Percentiles rank a stretch among this genome's conserved stretches.
Conservation (phyloP, 2,113 vertebrate genomes). For the Paraplagusia blochii region DNA sequence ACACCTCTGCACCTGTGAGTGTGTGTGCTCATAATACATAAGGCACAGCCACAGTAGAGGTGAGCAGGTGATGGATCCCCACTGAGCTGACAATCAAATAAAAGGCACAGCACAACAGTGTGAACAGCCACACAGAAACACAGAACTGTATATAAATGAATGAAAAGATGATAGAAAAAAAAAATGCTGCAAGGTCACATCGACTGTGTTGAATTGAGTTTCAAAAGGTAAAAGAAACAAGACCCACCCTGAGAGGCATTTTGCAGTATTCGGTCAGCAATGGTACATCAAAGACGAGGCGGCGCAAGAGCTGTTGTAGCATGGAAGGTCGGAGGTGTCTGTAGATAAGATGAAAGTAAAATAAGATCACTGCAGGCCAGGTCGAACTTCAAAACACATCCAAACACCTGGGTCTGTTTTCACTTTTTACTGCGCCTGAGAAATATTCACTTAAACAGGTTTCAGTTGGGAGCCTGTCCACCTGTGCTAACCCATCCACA, state of each 20-base stretch:
- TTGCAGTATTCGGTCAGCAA: slow-evolving; percentile 95
- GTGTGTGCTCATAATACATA: no score
- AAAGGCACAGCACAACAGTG: background rate
- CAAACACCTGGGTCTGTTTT: slow-evolving; percentile 16
- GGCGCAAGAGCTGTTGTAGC: slow-evolving; percentile 92
- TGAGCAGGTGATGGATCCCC: background rate
- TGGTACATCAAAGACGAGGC: slow-evolving; percentile 96
- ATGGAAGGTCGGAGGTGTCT: slow-evolving; percentile 95
- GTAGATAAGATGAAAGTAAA: slow-evolving; percentile 37
- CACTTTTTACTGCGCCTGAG: no score
- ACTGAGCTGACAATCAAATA: background rate
- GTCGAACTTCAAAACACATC: slow-evolving; percentile 6
- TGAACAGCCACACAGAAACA: background rate
- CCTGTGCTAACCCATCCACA: no score
- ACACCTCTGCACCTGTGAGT: slow-evolving; percentile 8
- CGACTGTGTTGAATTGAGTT: background rate
- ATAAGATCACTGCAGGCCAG: slow-evolving; percentile 32
- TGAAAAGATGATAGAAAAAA: background rate
- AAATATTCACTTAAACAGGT: background rate
- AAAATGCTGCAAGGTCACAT: background rate
- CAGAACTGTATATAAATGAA: background rate
- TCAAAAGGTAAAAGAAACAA: slow-evolving; percentile 13
- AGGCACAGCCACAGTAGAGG: no score
- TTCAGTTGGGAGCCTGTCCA: no score
- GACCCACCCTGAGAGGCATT: slow-evolving; percentile 95